phyloP scores from a whole-genome alignment of 2,797 vertebrate genomes.

The Lagorchestes hirsutus region DNA sequence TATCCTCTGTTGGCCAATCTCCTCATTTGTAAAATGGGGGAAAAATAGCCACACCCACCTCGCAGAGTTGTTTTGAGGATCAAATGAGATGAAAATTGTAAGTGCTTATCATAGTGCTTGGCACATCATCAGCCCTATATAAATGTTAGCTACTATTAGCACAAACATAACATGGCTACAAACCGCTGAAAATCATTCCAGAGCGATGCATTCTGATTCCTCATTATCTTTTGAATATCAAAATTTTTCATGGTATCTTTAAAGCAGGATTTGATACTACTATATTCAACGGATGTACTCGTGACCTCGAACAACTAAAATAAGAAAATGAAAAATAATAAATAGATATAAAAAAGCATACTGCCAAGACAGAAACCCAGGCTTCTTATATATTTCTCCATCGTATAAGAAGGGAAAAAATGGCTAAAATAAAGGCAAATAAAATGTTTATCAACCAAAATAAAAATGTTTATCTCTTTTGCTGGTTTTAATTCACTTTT shows the following conservation, averaged over 20 bases:
- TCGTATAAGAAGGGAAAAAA: not conserved
- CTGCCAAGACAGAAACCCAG: not conserved
- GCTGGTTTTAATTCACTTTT: not conserved
- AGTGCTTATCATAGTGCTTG: not conserved
- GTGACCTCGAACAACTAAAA: constrained; percentile 81
- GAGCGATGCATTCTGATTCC: constrained; percentile 92
- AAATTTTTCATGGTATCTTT: constrained; percentile 87
- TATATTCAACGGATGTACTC: constrained; percentile 82
- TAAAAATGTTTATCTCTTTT: not conserved
- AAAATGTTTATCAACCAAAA: not conserved
- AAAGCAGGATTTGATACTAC: constrained; percentile 85
- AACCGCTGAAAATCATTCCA: constrained; percentile 92
- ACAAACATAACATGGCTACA: constrained; percentile 71
- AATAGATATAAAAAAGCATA: constrained; percentile 1
- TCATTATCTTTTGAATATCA: constrained; percentile 86
- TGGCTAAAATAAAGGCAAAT: not conserved
- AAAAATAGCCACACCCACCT: not conserved
- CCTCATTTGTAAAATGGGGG: too few relatives aligned
- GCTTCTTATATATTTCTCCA: not conserved
- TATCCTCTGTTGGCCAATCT: too few relatives aligned
- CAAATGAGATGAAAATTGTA: not conserved
- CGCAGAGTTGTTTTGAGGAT: not conserved
- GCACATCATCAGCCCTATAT: not conserved
- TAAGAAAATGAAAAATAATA: constrained; percentile 53
- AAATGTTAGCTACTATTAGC: not conserved